phyloP scores from a whole-genome alignment of 1,140 invertebrate genomes.

The Lordiphosa collinella region DNA sequence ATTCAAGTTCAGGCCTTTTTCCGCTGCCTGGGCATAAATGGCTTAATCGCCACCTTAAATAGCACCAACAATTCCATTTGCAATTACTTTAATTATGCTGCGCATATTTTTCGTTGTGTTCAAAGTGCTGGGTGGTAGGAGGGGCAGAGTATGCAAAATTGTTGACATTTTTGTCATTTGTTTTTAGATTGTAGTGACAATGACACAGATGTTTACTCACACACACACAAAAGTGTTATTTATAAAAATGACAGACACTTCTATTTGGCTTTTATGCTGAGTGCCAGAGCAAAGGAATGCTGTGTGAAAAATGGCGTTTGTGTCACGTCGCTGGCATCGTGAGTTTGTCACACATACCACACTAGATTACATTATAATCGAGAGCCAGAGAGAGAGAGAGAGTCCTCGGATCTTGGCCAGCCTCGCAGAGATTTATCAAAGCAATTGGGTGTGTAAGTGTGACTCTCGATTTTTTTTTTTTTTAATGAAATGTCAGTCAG shows the following conservation, averaged over 20 bases:
- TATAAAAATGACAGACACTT: conserved; percentile 77
- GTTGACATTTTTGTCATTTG: conserved; percentile 66
- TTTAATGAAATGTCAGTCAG: conserved; percentile 73
- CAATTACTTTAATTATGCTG: conserved; percentile 67
- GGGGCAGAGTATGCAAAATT: conserved; percentile 44
- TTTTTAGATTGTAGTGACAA: conserved; percentile 67
- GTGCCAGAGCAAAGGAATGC: conserved; percentile 1
- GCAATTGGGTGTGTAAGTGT: conserved; percentile 72
- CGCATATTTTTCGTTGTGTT: conserved; percentile 46
- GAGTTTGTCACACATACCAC: conserved; percentile 70
- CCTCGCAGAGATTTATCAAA: conserved; percentile 32
- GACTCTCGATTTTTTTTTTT: conserved; percentile 16
- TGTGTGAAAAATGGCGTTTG: conserved; percentile 67
- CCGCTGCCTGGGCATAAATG: conserved; percentile 68
- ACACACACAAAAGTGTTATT: conserved; percentile 59
- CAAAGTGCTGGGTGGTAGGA: conserved; percentile 24
- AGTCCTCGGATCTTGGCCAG: conserved; percentile 34
- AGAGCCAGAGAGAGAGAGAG: conserved; percentile 31
- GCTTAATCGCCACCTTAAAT: conserved; percentile 60
- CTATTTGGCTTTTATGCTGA: conserved; percentile 49
- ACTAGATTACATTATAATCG: conserved; percentile 76
- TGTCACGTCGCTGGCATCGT: conserved; percentile 59
- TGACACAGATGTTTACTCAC: conserved; percentile 42
- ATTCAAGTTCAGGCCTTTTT: conserved; percentile 46
- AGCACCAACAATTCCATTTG: conserved; percentile 53